Conservation (phyloP, 2,888 invertebrate genomes). For the Machimus rusticus region DNA sequence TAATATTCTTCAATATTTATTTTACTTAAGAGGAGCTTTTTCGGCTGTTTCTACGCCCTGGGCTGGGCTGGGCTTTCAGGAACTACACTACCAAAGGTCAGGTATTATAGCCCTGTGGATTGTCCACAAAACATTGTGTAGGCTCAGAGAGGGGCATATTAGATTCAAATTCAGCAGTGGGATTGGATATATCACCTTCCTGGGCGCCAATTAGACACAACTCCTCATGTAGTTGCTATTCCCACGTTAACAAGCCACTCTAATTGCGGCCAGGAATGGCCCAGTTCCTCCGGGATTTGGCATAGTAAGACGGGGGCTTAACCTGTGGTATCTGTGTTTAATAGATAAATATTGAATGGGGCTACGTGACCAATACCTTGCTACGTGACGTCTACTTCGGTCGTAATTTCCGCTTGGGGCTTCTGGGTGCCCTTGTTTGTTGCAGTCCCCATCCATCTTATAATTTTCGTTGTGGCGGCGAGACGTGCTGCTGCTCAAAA, state of each 20-base stretch:
- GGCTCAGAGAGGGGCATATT: not conserved
- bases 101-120: not conserved
- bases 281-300: not conserved
- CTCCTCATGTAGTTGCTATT: not conserved
- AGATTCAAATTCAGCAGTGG: not conserved
- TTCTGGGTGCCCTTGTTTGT: not conserved
- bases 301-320: not conserved
- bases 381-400: constrained; percentile 10
- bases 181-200: not conserved
- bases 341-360: constrained; percentile 35
- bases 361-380: constrained; percentile 19
- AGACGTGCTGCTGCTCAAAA: constrained; percentile 17
- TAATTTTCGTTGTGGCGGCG: not conserved
- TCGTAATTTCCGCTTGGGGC: not conserved
- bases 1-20: not conserved
- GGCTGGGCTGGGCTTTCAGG: not conserved
- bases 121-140: not conserved
- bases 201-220: not conserved
- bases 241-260: not conserved
- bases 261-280: not conserved
- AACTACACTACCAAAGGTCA: not conserved
- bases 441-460: constrained; percentile 9
- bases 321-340: constrained; percentile 18
- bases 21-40: not conserved
- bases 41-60: not conserved